Evolutionary conservation across 2,888 invertebrate species (phyloP).

Genomic region (Netelia inedita): DNA sequence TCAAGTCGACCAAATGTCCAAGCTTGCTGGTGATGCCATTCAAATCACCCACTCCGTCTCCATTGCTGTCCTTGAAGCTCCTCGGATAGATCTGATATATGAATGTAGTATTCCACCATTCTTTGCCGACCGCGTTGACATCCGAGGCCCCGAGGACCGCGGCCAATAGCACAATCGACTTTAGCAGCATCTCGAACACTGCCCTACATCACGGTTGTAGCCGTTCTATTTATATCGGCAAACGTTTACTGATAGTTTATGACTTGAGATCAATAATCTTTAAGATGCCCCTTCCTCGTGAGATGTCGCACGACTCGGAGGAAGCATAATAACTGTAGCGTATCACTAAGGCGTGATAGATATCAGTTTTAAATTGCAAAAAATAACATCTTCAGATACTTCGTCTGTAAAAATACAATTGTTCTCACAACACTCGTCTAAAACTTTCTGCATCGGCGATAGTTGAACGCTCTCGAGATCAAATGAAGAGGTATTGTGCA

Average conservation of each 20-base stretch:
- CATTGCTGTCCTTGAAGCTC: slow-evolving; percentile 93
- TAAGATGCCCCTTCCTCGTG: too few relatives aligned
- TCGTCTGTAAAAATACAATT: slow-evolving; percentile 16
- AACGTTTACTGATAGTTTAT: neutral
- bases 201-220: neutral
- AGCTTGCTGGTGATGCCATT: slow-evolving; percentile 84
- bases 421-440: too few relatives aligned
- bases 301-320: too few relatives aligned
- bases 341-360: too few relatives aligned
- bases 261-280: too few relatives aligned
- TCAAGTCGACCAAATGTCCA: slow-evolving; percentile 87
- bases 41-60: slow-evolving; percentile 84
- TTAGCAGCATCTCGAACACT: slow-evolving; percentile 41
- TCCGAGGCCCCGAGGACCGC: slow-evolving; percentile 32
- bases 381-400: neutral
- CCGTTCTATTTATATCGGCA: slow-evolving; percentile 45
- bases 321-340: too few relatives aligned
- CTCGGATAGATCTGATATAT: slow-evolving; percentile 95
- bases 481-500: slow-evolving; percentile 20
- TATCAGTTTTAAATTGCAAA: slow-evolving; percentile 3
- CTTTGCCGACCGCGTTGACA: slow-evolving; percentile 73
- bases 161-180: slow-evolving; percentile 39
- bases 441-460: too few relatives aligned
- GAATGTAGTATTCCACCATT: slow-evolving; percentile 94
- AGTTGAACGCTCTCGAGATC: too few relatives aligned